These are phyloP conservation scores for Craterocephalus amniculus DNA, from an alignment of 2,797 vertebrate genomes.

Conservation along the genomic window DNA sequence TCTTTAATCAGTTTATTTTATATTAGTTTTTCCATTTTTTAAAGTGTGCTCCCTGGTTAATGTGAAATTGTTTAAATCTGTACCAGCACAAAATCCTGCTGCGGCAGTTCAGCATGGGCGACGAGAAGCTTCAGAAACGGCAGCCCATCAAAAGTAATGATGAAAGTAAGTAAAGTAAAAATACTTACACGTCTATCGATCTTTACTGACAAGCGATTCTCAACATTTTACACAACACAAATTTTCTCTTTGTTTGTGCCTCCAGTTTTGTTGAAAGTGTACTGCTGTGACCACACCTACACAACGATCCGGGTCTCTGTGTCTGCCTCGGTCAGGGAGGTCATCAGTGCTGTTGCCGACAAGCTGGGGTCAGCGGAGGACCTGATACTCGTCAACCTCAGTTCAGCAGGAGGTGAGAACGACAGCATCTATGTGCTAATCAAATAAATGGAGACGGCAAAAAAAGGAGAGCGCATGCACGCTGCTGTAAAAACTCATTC, in stretches of 20 bases:
- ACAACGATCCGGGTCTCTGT: slow-evolving; percentile 94
- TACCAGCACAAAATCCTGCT: slow-evolving; percentile 95
- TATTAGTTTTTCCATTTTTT: background rate
- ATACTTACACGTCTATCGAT: background rate
- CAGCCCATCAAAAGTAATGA: slow-evolving; percentile 92
- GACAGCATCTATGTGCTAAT: slow-evolving; percentile 50
- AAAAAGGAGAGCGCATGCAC: slow-evolving; percentile 5
- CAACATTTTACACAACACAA: background rate
- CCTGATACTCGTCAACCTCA: slow-evolving; percentile 92
- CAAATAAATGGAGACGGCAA: slow-evolving; percentile 27
- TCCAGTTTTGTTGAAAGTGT: slow-evolving; percentile 96
- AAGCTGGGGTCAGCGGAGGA: slow-evolving; percentile 95
- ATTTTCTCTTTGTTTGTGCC: slow-evolving; percentile 28
- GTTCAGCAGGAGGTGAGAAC: slow-evolving; percentile 93
- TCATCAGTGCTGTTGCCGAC: slow-evolving; percentile 91
- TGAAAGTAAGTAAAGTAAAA: slow-evolving; percentile 86
- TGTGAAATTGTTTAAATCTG: slow-evolving; percentile 13
- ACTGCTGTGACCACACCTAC: slow-evolving; percentile 97
- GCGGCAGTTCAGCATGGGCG: slow-evolving; percentile 91
- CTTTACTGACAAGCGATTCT: too few relatives aligned
- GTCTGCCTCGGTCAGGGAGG: slow-evolving; percentile 91
- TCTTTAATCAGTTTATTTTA: background rate
- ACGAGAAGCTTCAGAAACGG: slow-evolving; percentile 92
- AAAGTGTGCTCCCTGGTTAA: background rate
- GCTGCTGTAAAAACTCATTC: slow-evolving; percentile 25